Percentiles rank a stretch among this genome's conserved stretches.
Evolutionary conservation across 2,797 vertebrate genomes (phyloP).

Genomic region (Crax fasciolata): DNA sequence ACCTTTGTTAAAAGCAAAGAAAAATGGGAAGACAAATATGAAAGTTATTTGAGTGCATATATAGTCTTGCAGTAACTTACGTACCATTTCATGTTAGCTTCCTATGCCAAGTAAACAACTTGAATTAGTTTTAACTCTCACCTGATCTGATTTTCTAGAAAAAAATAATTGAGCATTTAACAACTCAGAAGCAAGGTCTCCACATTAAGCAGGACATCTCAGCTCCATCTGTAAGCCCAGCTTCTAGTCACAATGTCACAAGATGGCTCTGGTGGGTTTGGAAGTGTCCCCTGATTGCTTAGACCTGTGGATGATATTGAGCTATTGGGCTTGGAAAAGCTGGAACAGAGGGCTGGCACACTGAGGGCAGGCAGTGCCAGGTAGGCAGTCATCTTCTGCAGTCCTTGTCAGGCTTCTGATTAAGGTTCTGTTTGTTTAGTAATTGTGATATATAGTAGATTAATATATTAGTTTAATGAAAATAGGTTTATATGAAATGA

Average conservation of each 20-base stretch:
- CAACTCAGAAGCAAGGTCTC: not conserved
- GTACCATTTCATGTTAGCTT: not conserved
- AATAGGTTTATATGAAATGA: not conserved
- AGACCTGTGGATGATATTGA: not conserved
- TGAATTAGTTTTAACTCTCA: not conserved
- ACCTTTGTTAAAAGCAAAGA: not conserved
- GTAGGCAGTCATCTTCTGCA: not conserved
- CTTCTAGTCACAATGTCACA: conserved; percentile 15
- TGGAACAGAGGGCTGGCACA: not conserved
- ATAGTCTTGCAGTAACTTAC: not conserved
- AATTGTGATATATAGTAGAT: not conserved
- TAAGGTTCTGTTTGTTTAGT: not conserved
- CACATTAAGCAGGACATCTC: not conserved
- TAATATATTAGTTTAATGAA: not conserved
- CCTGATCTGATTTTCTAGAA: not conserved
- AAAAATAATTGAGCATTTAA: not conserved
- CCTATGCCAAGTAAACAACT: not conserved
- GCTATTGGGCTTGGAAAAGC: not conserved
- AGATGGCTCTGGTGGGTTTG: conserved; percentile 44
- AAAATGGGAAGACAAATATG: not conserved
- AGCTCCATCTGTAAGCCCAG: not conserved
- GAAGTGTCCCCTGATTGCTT: not conserved
- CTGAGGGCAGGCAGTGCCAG: not conserved
- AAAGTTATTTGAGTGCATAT: not conserved
- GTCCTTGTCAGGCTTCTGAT: not conserved